These are phyloP conservation scores for Gallirallus australis DNA, from an alignment of 2,797 vertebrate species.

Conservation along the genomic window DNA sequence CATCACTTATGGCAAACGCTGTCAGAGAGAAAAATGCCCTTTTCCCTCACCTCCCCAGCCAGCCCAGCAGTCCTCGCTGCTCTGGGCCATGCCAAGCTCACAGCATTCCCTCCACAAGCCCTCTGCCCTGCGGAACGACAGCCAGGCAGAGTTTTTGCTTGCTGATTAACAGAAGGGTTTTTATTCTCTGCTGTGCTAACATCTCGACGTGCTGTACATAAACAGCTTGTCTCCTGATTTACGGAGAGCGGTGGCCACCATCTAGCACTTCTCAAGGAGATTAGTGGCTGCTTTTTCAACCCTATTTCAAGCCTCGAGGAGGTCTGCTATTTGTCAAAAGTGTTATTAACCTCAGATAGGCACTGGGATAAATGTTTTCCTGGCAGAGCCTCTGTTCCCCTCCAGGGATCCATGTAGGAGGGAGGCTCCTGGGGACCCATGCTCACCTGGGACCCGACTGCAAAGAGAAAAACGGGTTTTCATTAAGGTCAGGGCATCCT, in stretches of 20 bases:
- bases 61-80: not conserved
- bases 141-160: not conserved
- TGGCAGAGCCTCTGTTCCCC: not conserved
- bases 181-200: not conserved
- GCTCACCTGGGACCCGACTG: not conserved
- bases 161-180: not conserved
- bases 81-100: not conserved
- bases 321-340: constrained; percentile 11
- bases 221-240: constrained; percentile 8
- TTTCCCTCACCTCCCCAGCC: not conserved
- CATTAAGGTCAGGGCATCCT: not conserved
- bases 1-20: accelerated
- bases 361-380: constrained; percentile 19
- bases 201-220: not conserved
- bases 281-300: constrained; percentile 43
- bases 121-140: accelerated
- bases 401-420: not conserved
- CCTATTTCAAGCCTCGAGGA: not conserved
- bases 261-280: constrained; percentile 12
- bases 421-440: not conserved
- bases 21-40: accelerated
- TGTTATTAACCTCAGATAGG: constrained; percentile 37
- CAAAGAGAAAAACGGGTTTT: not conserved
- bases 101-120: not conserved
- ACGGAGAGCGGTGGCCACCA: constrained; percentile 8